A percentile compares a stretch with the other conserved stretches of the same genome.
Conservation (phyloP, 2,888 invertebrate species). For the Thalpophila matura region DNA sequence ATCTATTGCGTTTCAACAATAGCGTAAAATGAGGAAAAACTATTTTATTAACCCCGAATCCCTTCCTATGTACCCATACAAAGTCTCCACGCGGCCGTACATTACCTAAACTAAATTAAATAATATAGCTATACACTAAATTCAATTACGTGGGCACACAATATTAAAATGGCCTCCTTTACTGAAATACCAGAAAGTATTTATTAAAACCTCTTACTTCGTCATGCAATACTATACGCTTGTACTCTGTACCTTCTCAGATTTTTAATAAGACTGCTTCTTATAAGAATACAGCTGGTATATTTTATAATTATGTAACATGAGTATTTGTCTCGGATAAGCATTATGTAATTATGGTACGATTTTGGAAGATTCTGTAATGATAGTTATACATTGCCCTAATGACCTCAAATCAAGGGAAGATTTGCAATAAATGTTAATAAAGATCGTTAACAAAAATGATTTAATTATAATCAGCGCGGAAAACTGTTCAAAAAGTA, state of each 20-base stretch:
- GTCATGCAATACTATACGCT: conserved; percentile 52
- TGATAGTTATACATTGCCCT: too few species aligned
- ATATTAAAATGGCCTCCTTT: conserved; percentile 40
- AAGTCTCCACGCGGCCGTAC: neutral
- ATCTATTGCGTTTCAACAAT: neutral
- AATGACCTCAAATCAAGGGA: neutral
- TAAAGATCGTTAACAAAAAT: neutral
- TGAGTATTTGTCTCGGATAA: conserved; percentile 21
- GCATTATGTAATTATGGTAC: neutral
- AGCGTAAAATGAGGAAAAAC: neutral
- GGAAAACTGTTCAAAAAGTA: conserved; percentile 2
- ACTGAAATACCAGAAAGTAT: conserved; percentile 33
- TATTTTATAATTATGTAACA: conserved; percentile 32
- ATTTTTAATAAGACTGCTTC: conserved; percentile 51
- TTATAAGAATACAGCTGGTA: conserved; percentile 11
- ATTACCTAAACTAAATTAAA: conserved; percentile 21
- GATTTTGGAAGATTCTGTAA: conserved; percentile 1
- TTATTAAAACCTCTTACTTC: conserved; percentile 30
- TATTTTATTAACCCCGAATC: neutral
- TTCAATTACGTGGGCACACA: conserved; percentile 27
- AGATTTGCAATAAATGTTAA: neutral
- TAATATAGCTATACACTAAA: conserved; percentile 2
- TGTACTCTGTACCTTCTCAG: conserved; percentile 40
- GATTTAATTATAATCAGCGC: conserved; percentile 5
- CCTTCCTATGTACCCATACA: neutral